Base-by-base conservation (phyloP, 2,888 invertebrate genomes). In the Dryobotodes eremita region DNA sequence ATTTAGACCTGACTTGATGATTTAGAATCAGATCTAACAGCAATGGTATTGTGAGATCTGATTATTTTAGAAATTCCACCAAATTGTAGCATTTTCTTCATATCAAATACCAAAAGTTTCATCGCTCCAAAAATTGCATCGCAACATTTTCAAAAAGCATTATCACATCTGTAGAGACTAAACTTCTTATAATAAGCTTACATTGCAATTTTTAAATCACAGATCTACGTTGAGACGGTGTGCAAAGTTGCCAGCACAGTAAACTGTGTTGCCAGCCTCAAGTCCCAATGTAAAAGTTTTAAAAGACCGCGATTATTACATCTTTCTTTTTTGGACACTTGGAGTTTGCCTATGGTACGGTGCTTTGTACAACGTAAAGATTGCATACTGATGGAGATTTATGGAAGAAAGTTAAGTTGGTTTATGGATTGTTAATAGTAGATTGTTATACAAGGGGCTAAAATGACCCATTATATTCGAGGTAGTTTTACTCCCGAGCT, bases 291-390 rank as follows among this genome's bases (percentile, higher is more conserved):
- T 48, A 71, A 74, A 92, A 93, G 87, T 93, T 93, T 90, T 92
- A 92, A 92, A 92, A 92, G 90, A 88, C 86, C 88, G 77, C 91
- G 88, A 92, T 92, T 91, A 92, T 89, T 88, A 87, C 85, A 83
- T 86, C 82, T 80, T 86, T 84, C 75, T 82, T 89, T 89, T 89
- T 87, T 79, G 71, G 77, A 75, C 72, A 82, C 83, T 62, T 75
- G 75, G 74, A 83, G 85, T 81, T 87, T 79, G 64, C 42, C 61
- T 20, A 15, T 53, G 61, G 68, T 36, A 42, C 79, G 68, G 83
- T 80, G 77, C 85, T 85, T 84, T 82, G 80, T 88, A 84, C 80
- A 62, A 68, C 82, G 73, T 80, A 77, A 84, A 85, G 84, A 88
- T 87, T 88, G 86, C 71, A 85, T 85, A 76, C 72, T 77, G 62